A percentile compares a stretch with the other conserved stretches of the same genome.
phyloP scores from a whole-genome alignment of 2,797 vertebrate species.

The Eupleurogrammus muticus region DNA sequence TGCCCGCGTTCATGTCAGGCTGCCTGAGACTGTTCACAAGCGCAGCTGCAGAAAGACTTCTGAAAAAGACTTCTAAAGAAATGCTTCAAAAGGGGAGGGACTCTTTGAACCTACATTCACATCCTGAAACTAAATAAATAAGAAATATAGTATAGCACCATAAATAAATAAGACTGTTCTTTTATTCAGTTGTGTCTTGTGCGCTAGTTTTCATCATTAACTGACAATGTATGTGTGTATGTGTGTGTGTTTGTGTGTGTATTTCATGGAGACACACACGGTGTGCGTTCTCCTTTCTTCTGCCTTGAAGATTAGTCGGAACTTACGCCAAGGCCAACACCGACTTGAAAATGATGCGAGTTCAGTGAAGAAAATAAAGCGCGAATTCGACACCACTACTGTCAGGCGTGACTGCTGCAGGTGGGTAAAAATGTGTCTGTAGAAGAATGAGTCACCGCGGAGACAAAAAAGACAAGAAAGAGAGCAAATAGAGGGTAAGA shows the following conservation, averaged over 20 bases:
- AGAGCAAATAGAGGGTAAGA: slow-evolving; percentile 54
- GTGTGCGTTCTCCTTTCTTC: slow-evolving; percentile 6
- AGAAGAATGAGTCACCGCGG: slow-evolving; percentile 67
- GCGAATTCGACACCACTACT: slow-evolving; percentile 63
- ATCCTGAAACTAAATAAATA: slow-evolving; percentile 28
- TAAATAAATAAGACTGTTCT: slow-evolving; percentile 26
- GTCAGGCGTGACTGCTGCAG: slow-evolving; percentile 65
- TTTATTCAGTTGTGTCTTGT: slow-evolving; percentile 11
- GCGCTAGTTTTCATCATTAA: slow-evolving; percentile 38
- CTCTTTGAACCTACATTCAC: slow-evolving; percentile 39
- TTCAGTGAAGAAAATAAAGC: slow-evolving; percentile 55
- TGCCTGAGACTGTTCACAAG: slow-evolving; percentile 28
- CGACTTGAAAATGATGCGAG: slow-evolving; percentile 56
- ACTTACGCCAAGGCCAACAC: slow-evolving; percentile 44
- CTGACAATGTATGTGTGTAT: slow-evolving; percentile 13
- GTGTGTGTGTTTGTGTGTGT: slow-evolving; percentile 15
- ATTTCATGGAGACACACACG: slow-evolving; percentile 4
- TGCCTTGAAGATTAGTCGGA: slow-evolving; percentile 32
- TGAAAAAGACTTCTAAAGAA: slow-evolving; percentile 34
- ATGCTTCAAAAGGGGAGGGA: slow-evolving; percentile 14
- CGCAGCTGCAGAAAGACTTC: slow-evolving; percentile 24
- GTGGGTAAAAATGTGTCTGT: slow-evolving; percentile 61
- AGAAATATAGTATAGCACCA: slow-evolving; percentile 2
- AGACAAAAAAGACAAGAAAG: slow-evolving; percentile 50
- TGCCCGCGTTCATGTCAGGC: slow-evolving; percentile 27